Base-by-base conservation (phyloP, 2,888 invertebrate species). In the Arge pagana region DNA sequence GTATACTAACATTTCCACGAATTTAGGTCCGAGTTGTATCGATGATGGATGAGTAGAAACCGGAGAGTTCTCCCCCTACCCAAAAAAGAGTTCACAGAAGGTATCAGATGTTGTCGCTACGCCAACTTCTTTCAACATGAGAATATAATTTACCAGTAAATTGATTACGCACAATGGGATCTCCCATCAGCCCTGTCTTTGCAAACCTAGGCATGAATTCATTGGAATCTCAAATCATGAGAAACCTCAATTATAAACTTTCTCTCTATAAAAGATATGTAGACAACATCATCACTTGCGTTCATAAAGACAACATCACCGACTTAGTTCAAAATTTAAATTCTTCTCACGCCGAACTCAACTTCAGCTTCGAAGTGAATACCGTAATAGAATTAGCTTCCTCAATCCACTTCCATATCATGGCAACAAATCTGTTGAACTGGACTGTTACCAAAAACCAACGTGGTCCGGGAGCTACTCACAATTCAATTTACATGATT, bases 131-230 rank as follows among this genome's bases (percentile, higher is more conserved):
- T 55, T 42, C n/a, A 28, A 18, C 58, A 53, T 19, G 41, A 56
- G n/a, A 18, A 30, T 4, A 28, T 37, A 36, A 52, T 42, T 24
- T 57, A 56, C 18, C 49, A 56, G 30, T 57, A 60, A 48, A 48
- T 48, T 0, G 39, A 50, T 31, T 59, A 58, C 6, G 51, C 54
- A 11, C n/a, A n/a, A n/a, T n/a, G n/a, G n/a, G n/a, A n/a, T n/a
- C n/a, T 56, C 55, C 10, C 59, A 19, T 63, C 8, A 58, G 59
- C 16, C 60, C 60, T 2, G 53, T 56, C 3, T 4, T 60, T 1
- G 57, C 57, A 1, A 50, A 60, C 6, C 41, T 60, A 48, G 65
- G 16, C 19, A 54, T 51, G 62, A 62, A 60, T 59, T 30, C 49
- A n/a, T 43, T 61, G 8, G 58, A 60, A 51, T 24, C 28, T 1